A percentile compares a stretch with the other conserved stretches of the same genome.
These are phyloP conservation scores for Pygoscelis antarcticus DNA, from an alignment of 2,113 vertebrate genomes.

Conservation along the genomic window DNA sequence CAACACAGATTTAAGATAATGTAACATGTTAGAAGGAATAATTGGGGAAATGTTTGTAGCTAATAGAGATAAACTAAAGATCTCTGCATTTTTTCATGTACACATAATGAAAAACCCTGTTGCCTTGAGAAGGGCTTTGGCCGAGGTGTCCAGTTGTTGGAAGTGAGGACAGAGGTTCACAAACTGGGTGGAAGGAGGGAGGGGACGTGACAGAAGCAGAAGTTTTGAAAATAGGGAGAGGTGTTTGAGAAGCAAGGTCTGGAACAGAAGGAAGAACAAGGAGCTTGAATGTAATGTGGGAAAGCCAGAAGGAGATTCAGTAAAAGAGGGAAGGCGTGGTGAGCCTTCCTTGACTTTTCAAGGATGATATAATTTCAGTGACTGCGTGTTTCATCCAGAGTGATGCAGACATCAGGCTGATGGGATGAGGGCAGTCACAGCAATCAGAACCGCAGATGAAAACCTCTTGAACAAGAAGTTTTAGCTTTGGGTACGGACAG, in stretches of 20 bases:
- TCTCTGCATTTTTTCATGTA: not conserved
- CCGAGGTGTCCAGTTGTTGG: not conserved
- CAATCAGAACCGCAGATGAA: not conserved
- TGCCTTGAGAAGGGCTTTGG: not conserved
- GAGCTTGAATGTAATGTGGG: too few relatives aligned
- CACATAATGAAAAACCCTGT: not conserved
- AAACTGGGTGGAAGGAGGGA: not conserved
- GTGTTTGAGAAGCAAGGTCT: not conserved
- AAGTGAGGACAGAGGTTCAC: not conserved
- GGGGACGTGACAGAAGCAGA: not conserved
- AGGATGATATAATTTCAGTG: not conserved
- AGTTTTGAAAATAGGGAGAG: not conserved
- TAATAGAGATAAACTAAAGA: not conserved
- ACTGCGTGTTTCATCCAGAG: not conserved
- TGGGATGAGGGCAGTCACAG: not conserved
- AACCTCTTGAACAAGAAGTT: not conserved
- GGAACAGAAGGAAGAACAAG: not conserved
- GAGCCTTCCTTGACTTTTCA: not conserved
- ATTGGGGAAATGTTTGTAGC: not conserved
- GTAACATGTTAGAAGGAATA: not conserved
- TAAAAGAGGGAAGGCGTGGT: not conserved
- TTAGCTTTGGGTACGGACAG: not conserved
- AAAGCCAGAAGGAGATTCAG: not conserved
- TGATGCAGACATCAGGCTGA: fast-evolving
- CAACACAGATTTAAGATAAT: not conserved